Conservation (phyloP, 2,888 invertebrate genomes). For the Abrostola triplasia region DNA sequence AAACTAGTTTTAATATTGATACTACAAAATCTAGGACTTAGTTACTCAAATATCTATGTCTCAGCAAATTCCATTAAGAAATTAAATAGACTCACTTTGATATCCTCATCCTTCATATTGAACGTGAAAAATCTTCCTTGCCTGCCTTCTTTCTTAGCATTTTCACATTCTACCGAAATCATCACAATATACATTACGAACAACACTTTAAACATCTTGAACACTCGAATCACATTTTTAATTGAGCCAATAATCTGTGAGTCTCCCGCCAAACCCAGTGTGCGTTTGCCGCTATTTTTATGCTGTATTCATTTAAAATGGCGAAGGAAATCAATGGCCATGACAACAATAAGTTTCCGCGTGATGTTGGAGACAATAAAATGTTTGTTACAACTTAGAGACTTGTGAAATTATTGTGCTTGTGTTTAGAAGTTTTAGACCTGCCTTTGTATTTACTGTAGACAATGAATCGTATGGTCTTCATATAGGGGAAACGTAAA, state of each 20-base stretch:
- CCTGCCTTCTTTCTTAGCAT: conserved; percentile 54
- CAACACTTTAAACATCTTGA: conserved; percentile 62
- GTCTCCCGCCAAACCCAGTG: conserved; percentile 61
- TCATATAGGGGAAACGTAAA: background rate
- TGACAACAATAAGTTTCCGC: conserved; percentile 72
- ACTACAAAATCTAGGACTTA: too few relatives aligned
- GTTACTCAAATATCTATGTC: too few relatives aligned
- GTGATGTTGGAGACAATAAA: conserved; percentile 73
- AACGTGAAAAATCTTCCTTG: conserved; percentile 87
- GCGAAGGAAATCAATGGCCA: conserved; percentile 65
- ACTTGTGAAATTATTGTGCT: conserved; percentile 30
- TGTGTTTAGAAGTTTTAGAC: conserved; percentile 42
- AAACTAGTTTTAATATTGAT: too few relatives aligned
- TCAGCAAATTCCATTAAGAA: too few relatives aligned
- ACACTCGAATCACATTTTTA: conserved; percentile 49
- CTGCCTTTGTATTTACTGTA: background rate
- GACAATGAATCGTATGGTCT: too few relatives aligned
- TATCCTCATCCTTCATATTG: conserved; percentile 84
- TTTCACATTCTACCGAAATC: conserved; percentile 59
- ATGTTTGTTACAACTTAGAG: conserved; percentile 57
- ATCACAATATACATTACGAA: conserved; percentile 54
- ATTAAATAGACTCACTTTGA: conserved; percentile 82
- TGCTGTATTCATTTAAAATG: conserved; percentile 71
- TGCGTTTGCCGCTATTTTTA: conserved; percentile 69
- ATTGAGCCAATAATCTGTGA: conserved; percentile 66